Evolutionary conservation across 2,113 vertebrate genomes (phyloP).

Genomic region (Sylvia atricapilla): DNA sequence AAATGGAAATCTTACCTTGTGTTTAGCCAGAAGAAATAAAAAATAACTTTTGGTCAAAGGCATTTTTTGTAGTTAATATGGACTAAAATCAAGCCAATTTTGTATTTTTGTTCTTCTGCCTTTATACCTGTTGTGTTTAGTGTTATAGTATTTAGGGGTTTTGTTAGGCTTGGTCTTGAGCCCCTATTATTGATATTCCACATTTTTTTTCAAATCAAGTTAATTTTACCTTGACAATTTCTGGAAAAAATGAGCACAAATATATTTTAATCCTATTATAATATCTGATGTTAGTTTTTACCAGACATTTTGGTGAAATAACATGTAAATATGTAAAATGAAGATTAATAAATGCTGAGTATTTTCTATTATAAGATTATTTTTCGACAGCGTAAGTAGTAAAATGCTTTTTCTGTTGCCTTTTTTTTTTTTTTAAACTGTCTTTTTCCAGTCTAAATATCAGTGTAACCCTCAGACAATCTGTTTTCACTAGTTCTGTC

Average conservation of each 20-base stretch:
- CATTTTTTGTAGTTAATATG: neutral
- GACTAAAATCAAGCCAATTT: neutral
- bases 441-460: neutral
- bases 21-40: neutral
- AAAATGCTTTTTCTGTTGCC: neutral
- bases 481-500: neutral
- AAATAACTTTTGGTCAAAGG: neutral
- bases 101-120: neutral
- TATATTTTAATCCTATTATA: neutral
- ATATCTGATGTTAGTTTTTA: neutral
- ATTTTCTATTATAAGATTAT: neutral
- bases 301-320: neutral
- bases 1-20: neutral
- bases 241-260: neutral
- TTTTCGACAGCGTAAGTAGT: neutral
- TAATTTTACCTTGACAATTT: neutral
- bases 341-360: neutral
- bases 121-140: neutral
- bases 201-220: neutral
- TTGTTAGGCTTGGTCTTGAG: neutral
- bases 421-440: neutral
- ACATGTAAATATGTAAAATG: neutral
- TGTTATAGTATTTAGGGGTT: rapidly evolving
- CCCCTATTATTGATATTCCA: neutral
- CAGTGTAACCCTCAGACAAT: neutral